Evolutionary conservation across 2,797 vertebrate species (phyloP), one percentile per base, ranked within the genome.

Genomic region (Neoniphon sammara): DNA sequence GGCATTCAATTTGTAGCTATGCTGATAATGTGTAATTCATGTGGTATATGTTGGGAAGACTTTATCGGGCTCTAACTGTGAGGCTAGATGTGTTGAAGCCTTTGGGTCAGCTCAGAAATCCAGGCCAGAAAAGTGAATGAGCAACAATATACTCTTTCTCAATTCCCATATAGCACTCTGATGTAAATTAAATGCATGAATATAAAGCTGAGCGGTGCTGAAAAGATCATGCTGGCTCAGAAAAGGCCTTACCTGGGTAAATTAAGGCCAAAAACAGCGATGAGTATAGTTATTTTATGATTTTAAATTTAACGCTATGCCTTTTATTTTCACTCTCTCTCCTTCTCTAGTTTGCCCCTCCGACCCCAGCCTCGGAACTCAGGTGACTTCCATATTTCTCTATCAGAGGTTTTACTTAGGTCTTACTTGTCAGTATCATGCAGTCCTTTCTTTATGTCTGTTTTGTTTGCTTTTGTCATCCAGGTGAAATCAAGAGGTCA

Each of bases 401-500:
- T 27, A 10, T 25, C 20, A 3, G 5, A n/a, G 5, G 18, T 30
- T 42, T 27, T 3, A 27, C 44, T 55, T 42, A 68, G 5, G 36
- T 53, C 23, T 12, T 2, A 11, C 36, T 39, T 39, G 36, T 39
- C 36, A 39, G 1, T 12, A 39, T 39, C 10, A 11, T 39, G 12
- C 10, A 12, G 39, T 42, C 10, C 10, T 39, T 2, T 27, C 25
- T 27, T 66, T 12, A 66, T 34, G 73, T 47, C 46, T 10, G 11
- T 9, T 78, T 20, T 66, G 12, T 27, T 64, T 58, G 27, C 85
- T 21, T 91, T 65, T 84, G 58, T 68, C 62, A 68, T 91, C 52
- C 82, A 99, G 98, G 96, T 90, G 94, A 95, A 82, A 98, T 99
- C 84, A 97, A 95, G 88, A 95, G 96, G 84, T 99, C 98, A 69